Conservation (phyloP, 2,113 vertebrate genomes). For the Phylloscopus trochilus region DNA sequence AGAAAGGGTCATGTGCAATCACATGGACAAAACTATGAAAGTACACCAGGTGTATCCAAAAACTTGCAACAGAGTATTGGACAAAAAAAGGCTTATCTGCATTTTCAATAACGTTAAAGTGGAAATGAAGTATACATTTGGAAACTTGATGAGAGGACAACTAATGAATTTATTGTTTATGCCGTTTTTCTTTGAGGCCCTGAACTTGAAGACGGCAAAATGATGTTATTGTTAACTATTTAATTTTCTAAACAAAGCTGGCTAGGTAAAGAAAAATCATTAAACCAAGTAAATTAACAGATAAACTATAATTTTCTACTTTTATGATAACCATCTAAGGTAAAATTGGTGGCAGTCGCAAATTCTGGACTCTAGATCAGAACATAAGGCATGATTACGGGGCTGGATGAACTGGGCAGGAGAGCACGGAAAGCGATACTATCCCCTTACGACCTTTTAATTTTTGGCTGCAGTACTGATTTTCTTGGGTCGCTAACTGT, state of each 20-base stretch:
- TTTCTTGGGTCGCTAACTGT: neutral
- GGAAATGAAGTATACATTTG: neutral
- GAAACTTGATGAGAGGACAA: neutral
- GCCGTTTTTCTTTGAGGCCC: neutral
- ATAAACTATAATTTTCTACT: neutral
- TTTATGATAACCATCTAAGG: neutral
- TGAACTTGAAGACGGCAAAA: neutral
- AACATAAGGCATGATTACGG: fast-evolving
- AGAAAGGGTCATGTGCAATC: neutral
- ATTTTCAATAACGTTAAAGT: neutral
- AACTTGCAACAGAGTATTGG: neutral
- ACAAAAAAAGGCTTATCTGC: neutral
- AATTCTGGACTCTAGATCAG: neutral
- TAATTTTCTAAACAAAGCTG: neutral
- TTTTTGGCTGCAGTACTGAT: neutral
- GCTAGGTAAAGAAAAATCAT: neutral
- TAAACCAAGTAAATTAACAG: neutral
- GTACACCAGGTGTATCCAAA: neutral
- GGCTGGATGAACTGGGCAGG: neutral
- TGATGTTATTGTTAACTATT: neutral
- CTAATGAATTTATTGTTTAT: neutral
- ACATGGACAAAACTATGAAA: neutral
- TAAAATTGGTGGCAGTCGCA: neutral
- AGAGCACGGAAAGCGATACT: neutral
- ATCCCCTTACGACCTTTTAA: neutral